phyloP scores from a whole-genome alignment of 2,113 vertebrate species.

The Donacobius atricapilla region DNA sequence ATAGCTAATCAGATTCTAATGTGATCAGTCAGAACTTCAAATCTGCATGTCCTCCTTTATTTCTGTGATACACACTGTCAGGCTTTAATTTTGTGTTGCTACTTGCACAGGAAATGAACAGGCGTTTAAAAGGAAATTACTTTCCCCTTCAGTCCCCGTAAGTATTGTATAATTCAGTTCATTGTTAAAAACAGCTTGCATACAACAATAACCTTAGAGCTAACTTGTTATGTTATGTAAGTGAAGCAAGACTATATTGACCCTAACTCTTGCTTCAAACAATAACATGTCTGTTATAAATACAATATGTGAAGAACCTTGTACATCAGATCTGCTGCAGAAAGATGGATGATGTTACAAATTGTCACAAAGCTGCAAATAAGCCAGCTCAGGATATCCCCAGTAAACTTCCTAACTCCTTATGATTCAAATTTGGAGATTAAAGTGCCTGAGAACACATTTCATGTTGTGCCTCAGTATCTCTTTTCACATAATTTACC shows the following conservation, averaged over 20 bases:
- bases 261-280: not conserved
- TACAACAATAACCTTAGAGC: not conserved
- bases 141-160: not conserved
- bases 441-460: not conserved
- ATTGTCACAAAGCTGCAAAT: not conserved
- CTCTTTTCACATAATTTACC: not conserved
- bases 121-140: slow-evolving; percentile 19
- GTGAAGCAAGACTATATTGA: not conserved
- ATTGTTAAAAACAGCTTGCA: not conserved
- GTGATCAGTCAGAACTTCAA: not conserved
- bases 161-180: not conserved
- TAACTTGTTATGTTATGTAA: not conserved
- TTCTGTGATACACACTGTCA: not conserved
- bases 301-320: not conserved
- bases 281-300: not conserved
- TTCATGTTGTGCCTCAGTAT: not conserved
- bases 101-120: slow-evolving; percentile 10
- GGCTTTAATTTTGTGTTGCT: not conserved
- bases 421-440: not conserved
- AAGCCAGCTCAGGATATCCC: not conserved
- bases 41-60: not conserved
- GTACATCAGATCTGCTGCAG: not conserved
- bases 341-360: not conserved
- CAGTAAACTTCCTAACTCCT: not conserved
- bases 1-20: not conserved